phyloP scores from a whole-genome alignment of 1,140 invertebrate species.

The Ceratoteleas bidentatus region DNA sequence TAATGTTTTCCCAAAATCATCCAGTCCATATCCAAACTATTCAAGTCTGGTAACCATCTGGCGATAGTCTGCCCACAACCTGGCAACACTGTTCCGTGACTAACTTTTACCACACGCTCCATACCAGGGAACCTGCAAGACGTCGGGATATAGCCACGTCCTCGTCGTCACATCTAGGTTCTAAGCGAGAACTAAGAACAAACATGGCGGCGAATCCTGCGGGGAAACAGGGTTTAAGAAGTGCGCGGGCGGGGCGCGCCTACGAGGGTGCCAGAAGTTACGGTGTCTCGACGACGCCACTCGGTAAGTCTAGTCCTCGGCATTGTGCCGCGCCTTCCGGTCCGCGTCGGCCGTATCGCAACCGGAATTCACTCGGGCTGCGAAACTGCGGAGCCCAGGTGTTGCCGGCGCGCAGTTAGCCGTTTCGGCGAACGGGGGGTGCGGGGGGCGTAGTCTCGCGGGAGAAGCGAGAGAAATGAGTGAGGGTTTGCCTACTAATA shows the following conservation, averaged over 20 bases:
- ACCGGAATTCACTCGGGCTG: slow-evolving; percentile 58
- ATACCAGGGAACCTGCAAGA: slow-evolving; percentile 50
- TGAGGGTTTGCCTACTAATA: slow-evolving; percentile 64
- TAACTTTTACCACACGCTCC: no score
- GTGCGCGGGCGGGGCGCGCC: slow-evolving; percentile 17
- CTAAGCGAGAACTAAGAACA: no score
- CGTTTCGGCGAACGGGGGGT: slow-evolving; percentile 70
- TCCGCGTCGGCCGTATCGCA: slow-evolving; percentile 38
- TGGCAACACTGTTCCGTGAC: no score
- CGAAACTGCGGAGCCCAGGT: slow-evolving; percentile 72
- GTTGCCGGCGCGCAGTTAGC: slow-evolving; percentile 71
- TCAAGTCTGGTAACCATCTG: no score
- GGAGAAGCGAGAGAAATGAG: slow-evolving; percentile 52
- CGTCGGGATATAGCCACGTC: no score
- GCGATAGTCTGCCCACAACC: no score
- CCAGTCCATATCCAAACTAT: no score
- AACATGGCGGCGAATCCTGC: slow-evolving; percentile 29
- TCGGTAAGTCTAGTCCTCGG: slow-evolving; percentile 67
- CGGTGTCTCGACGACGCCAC: slow-evolving; percentile 68
- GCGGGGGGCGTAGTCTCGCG: slow-evolving; percentile 64
- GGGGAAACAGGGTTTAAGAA: slow-evolving; percentile 47
- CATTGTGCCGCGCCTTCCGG: slow-evolving; percentile 64
- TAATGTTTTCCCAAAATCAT: no score
- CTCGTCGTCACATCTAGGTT: no score
- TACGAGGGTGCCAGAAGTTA: slow-evolving; percentile 66